A percentile compares a stretch with the other conserved stretches of the same genome.
Conservation (phyloP, 2,888 invertebrate species). For the Ctena decussata region DNA sequence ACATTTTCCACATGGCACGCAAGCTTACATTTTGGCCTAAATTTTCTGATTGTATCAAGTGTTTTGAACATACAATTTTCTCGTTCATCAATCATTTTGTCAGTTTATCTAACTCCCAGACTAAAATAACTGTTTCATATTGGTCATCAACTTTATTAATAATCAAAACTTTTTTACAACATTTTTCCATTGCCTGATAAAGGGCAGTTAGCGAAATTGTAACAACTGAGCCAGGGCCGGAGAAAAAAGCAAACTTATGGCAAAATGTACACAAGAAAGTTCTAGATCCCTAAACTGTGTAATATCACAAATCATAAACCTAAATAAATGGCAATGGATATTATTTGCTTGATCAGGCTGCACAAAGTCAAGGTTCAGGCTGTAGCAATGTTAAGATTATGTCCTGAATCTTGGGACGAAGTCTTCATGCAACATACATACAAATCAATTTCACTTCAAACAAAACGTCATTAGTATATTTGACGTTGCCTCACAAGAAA, state of each 20-base stretch:
- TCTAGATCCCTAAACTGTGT: too few species aligned
- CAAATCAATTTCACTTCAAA: conserved; percentile 1
- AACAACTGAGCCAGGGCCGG: too few species aligned
- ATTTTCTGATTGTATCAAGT: background rate
- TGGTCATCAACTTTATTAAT: background rate
- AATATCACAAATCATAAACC: too few species aligned
- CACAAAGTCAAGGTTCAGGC: too few species aligned
- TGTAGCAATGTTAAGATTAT: too few species aligned
- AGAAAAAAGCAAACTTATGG: too few species aligned
- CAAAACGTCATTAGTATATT: background rate
- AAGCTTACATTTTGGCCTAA: too few species aligned
- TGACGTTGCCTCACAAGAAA: too few species aligned
- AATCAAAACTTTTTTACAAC: conserved; percentile 4
- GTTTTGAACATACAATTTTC: background rate
- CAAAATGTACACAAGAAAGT: too few species aligned
- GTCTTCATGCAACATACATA: background rate
- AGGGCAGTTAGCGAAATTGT: background rate
- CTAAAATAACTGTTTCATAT: background rate
- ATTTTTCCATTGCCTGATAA: conserved; percentile 2
- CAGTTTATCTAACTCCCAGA: background rate
- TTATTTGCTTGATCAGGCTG: too few species aligned
- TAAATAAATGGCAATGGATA: too few species aligned
- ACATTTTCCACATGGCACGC: too few species aligned
- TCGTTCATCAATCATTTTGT: background rate
- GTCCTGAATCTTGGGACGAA: background rate